Percentiles rank a stretch among this genome's conserved stretches.
Conservation (phyloP, 1,140 invertebrate genomes). For the Vanessa atalanta region DNA sequence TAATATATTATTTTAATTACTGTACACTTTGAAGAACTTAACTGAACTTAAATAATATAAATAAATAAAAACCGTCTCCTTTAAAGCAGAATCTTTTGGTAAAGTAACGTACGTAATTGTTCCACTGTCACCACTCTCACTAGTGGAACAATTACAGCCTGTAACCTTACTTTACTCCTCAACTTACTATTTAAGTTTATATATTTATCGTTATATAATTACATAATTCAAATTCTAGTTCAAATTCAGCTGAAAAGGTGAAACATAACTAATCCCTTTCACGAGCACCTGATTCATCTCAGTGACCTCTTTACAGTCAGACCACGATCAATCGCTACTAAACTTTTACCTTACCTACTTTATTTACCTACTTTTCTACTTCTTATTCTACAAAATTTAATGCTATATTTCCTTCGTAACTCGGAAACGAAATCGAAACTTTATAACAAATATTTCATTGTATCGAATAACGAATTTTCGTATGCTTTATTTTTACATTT, state of each 20-base stretch:
- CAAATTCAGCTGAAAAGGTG: conserved; percentile 6
- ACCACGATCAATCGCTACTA: conserved; percentile 12
- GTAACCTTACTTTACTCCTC: too few relatives aligned
- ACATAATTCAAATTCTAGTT: neutral
- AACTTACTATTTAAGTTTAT: too few relatives aligned
- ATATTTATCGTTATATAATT: neutral
- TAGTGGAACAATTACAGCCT: too few relatives aligned
- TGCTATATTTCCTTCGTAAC: conserved; percentile 1
- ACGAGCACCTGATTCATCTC: conserved; percentile 21
- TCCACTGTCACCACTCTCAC: too few relatives aligned
- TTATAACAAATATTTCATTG: neutral
- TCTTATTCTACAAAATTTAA: conserved; percentile 20
- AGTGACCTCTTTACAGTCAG: conserved; percentile 14
- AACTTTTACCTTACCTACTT: conserved; percentile 15
- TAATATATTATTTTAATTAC: too few relatives aligned
- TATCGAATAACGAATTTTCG: neutral
- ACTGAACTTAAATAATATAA: too few relatives aligned
- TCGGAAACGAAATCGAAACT: neutral
- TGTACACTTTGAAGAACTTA: too few relatives aligned
- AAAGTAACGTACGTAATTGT: too few relatives aligned
- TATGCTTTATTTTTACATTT: too few relatives aligned
- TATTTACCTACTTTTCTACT: conserved; percentile 16
- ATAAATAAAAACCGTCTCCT: too few relatives aligned
- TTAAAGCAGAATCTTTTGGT: too few relatives aligned
- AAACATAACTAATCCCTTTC: conserved; percentile 28